Percentiles rank a stretch among this genome's conserved stretches.
These are phyloP conservation scores for Rotaria magnacalcarata DNA, from an alignment of 2,888 invertebrate genomes.

Conservation along the genomic window DNA sequence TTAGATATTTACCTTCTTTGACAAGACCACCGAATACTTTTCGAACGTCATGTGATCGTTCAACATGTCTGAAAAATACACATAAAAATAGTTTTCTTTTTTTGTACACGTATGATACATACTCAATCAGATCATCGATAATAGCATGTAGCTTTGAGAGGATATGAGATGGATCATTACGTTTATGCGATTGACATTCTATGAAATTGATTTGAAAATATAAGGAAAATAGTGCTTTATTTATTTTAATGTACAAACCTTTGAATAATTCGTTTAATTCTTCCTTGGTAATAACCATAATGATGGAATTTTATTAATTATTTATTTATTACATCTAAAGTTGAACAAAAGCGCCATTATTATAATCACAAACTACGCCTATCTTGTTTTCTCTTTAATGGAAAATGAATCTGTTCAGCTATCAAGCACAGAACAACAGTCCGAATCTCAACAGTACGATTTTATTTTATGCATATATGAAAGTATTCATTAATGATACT, in stretches of 20 bases:
- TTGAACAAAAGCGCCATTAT: not conserved
- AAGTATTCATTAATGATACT: too few species aligned
- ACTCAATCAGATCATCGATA: not conserved
- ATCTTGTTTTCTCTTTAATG: not conserved
- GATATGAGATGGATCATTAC: not conserved
- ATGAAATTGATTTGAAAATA: not conserved
- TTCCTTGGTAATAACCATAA: not conserved
- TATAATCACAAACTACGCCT: too few species aligned
- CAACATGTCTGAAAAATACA: not conserved
- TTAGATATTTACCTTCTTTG: not conserved
- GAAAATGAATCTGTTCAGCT: not conserved
- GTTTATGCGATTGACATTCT: not conserved
- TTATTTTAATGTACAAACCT: not conserved
- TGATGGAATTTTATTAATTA: not conserved
- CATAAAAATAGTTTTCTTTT: not conserved
- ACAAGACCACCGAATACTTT: not conserved
- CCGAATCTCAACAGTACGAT: not conserved
- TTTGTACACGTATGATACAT: not conserved
- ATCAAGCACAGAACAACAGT: not conserved
- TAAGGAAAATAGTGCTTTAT: not conserved
- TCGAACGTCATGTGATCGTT: constrained; percentile 13
- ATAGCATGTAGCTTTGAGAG: not conserved
- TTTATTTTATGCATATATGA: too few species aligned
- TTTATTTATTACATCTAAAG: not conserved
- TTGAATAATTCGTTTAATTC: not conserved